Evolutionary conservation across 30 jellyfish, hydroid and myxozoan genomes (phyloP).

Genomic region (Aurelia sp.): DNA sequence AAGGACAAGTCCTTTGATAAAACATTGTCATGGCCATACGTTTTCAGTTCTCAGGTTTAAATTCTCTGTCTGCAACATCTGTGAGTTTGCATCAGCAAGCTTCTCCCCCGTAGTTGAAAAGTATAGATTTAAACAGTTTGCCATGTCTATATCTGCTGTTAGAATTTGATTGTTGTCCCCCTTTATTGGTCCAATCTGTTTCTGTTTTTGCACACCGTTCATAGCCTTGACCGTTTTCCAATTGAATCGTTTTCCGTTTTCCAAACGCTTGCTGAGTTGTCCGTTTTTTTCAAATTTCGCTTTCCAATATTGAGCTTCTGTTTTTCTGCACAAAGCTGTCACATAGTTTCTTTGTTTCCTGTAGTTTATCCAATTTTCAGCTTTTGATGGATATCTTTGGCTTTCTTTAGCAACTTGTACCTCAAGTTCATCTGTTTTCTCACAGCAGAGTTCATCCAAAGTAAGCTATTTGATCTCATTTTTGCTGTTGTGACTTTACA

Average conservation of each 20-base stretch:
- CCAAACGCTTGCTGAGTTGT: conserved; percentile 52
- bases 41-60: conserved; percentile 12
- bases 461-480: conserved; percentile 22
- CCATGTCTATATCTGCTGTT: conserved; percentile 48
- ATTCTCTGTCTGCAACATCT: background rate
- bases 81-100: conserved; percentile 35
- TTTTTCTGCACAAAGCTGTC: conserved; percentile 57
- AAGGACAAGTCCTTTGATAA: too few species aligned
- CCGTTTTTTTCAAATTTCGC: conserved; percentile 39
- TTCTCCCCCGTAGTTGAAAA: conserved; percentile 52
- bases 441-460: conserved; percentile 42
- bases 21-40: too few species aligned
- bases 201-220: conserved; percentile 17
- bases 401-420: conserved; percentile 36
- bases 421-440: conserved; percentile 41
- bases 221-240: conserved; percentile 59
- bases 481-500: conserved; percentile 32
- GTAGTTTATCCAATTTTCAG: conserved; percentile 52
- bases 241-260: too few species aligned
- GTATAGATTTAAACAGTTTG: too few species aligned
- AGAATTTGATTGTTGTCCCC: conserved; percentile 33
- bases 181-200: conserved; percentile 44
- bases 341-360: conserved; percentile 60
- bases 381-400: conserved; percentile 36
- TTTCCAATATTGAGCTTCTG: conserved; percentile 61